Percentiles rank a stretch among this genome's conserved stretches.
Evolutionary conservation across 2,888 invertebrate species (phyloP).

Genomic region (Vanessa cardui): DNA sequence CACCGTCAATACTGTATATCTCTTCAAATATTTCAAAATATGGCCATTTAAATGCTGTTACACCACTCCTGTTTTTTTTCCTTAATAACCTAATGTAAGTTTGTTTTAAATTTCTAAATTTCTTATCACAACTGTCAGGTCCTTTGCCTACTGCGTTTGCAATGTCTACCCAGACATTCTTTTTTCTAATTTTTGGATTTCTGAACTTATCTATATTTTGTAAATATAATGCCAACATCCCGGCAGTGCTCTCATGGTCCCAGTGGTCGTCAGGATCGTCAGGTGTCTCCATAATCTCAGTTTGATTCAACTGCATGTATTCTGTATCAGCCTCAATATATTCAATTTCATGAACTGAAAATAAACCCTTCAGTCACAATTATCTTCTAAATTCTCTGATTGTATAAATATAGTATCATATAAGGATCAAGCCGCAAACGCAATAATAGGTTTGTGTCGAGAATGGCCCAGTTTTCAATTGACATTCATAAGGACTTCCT

Average conservation of each 20-base stretch:
- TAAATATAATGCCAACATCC: conserved; percentile 64
- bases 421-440: conserved; percentile 7
- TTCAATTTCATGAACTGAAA: conserved; percentile 62
- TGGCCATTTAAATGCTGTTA: conserved; percentile 69
- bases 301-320: conserved; percentile 60
- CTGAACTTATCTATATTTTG: conserved; percentile 71
- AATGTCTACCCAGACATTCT: conserved; percentile 73
- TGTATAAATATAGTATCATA: not conserved
- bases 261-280: conserved; percentile 73
- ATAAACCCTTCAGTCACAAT: conserved; percentile 47
- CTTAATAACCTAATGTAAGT: conserved; percentile 71
- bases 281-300: conserved; percentile 57
- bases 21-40: conserved; percentile 74
- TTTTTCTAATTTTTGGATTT: conserved; percentile 74
- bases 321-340: conserved; percentile 62
- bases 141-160: conserved; percentile 64
- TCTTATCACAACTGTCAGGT: conserved; percentile 73
- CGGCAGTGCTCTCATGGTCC: conserved; percentile 63
- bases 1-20: conserved; percentile 68
- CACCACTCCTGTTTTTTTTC: conserved; percentile 62
- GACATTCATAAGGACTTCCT: conserved; percentile 36
- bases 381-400: conserved; percentile 29
- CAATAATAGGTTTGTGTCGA: conserved; percentile 18
- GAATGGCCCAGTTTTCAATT: conserved; percentile 27
- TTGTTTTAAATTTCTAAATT: conserved; percentile 74